A percentile compares a stretch with the other conserved stretches of the same genome.
These are phyloP conservation scores for Lasaia peninsularis DNA, from an alignment of 1,140 invertebrate genomes.

Conservation along the genomic window DNA sequence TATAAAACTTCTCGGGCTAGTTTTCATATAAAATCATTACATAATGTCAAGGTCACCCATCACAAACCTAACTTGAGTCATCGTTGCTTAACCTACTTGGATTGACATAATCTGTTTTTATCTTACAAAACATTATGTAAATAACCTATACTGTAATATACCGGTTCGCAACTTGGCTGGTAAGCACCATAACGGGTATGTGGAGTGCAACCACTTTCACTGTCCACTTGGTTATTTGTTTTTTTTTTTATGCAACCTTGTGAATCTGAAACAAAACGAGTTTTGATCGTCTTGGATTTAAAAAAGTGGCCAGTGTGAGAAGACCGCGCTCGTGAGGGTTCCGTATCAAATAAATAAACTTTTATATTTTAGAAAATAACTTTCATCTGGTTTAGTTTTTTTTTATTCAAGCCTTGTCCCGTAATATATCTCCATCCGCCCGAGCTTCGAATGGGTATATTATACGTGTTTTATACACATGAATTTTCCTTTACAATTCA, in stretches of 20 bases:
- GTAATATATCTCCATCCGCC: no score
- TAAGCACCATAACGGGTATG: slow-evolving; percentile 1
- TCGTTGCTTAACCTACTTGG: neutral
- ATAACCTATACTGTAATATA: slow-evolving; percentile 6
- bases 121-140: slow-evolving; percentile 10
- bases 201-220: slow-evolving; percentile 3
- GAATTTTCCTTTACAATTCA: no score
- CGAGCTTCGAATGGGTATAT: no score
- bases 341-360: no score
- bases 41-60: neutral
- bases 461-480: no score
- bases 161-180: neutral
- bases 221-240: neutral
- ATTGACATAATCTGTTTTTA: slow-evolving; percentile 1
- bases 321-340: no score
- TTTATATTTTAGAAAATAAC: no score
- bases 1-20: no score
- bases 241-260: slow-evolving; percentile 3
- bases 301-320: no score
- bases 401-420: no score
- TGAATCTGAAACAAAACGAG: neutral
- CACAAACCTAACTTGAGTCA: neutral
- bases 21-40: no score
- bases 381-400: no score
- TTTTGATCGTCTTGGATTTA: neutral